These are phyloP conservation scores for Lamproptera curius DNA, from an alignment of 2,888 invertebrate genomes.

Conservation along the genomic window DNA sequence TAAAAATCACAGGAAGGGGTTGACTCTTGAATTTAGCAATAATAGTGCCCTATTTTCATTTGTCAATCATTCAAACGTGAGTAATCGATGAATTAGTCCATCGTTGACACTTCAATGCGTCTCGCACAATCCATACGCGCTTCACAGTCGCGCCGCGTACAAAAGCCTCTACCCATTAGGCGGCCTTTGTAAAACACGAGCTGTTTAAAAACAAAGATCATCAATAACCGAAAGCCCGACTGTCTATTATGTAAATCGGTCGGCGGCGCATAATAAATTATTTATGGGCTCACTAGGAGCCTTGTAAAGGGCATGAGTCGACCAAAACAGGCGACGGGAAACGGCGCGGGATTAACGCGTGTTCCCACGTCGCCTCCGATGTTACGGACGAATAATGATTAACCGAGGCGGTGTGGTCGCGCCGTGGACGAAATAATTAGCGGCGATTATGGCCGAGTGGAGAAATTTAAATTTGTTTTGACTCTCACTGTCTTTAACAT, in stretches of 20 bases:
- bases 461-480: neutral
- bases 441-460: too few relatives aligned
- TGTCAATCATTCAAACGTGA: too few relatives aligned
- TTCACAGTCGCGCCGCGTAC: slow-evolving; percentile 3
- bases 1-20: too few relatives aligned
- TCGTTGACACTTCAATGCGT: neutral
- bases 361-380: slow-evolving; percentile 9
- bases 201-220: slow-evolving; percentile 26
- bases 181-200: slow-evolving; percentile 14
- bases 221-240: slow-evolving; percentile 26
- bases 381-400: slow-evolving; percentile 25
- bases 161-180: slow-evolving; percentile 6
- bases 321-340: slow-evolving; percentile 11
- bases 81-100: neutral
- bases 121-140: neutral
- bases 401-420: neutral
- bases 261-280: slow-evolving; percentile 30
- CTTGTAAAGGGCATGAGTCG: slow-evolving; percentile 16
- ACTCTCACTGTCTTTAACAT: neutral
- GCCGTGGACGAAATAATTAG: neutral
- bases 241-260: slow-evolving; percentile 33
- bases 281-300: slow-evolving; percentile 25
- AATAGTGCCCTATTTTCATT: too few relatives aligned
- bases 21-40: too few relatives aligned
- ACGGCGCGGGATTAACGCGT: slow-evolving; percentile 5